Evolutionary conservation across 2,113 vertebrate genomes (phyloP).

Genomic region (Martes martes): DNA sequence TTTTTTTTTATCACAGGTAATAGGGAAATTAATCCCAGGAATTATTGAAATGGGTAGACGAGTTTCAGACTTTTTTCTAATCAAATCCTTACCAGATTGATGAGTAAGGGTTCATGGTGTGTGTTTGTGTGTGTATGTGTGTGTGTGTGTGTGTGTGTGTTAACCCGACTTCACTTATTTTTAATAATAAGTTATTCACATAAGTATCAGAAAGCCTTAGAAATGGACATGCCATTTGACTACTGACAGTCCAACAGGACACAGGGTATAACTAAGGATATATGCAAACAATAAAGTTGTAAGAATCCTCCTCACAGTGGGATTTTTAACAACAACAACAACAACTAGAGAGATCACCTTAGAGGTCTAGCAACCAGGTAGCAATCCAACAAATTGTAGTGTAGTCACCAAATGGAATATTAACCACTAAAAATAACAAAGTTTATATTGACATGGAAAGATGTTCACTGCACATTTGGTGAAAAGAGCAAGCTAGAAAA

Average conservation of each 20-base stretch:
- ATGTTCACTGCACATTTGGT: not conserved
- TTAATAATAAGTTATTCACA: not conserved
- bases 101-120: not conserved
- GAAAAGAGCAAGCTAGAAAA: not conserved
- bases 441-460: not conserved
- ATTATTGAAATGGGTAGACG: not conserved
- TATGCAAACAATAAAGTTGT: not conserved
- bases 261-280: not conserved
- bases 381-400: not conserved
- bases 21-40: not conserved
- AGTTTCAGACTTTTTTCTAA: not conserved
- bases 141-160: not conserved
- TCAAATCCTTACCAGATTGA: not conserved
- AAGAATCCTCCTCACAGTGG: not conserved
- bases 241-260: not conserved
- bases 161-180: not conserved
- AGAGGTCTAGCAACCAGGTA: not conserved
- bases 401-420: not conserved
- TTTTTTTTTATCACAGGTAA: not conserved
- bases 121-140: not conserved
- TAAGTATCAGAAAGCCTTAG: not conserved
- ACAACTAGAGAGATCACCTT: not conserved
- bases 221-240: not conserved
- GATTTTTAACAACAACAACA: not conserved
- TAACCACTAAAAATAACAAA: not conserved